These are phyloP conservation scores for human DNA, from an alignment of 2,113 vertebrate species.

Conservation along the genomic window DNA sequence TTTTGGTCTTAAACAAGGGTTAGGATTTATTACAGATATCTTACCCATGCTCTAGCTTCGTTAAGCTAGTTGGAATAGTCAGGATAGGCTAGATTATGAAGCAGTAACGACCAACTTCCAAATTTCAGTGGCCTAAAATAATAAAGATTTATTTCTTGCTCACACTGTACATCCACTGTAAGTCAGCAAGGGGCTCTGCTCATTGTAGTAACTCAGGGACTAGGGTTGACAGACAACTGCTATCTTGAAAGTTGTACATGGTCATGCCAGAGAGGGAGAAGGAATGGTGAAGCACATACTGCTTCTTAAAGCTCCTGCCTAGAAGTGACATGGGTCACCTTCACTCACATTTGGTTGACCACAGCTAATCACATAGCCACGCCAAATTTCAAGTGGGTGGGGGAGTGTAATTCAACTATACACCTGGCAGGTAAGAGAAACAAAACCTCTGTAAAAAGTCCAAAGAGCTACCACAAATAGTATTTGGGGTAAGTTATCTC, in stretches of 20 bases:
- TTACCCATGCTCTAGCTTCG: background rate
- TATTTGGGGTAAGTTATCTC: background rate
- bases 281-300: background rate
- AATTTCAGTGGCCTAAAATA: background rate
- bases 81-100: background rate
- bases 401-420: background rate
- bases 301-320: background rate
- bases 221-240: background rate
- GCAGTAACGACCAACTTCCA: background rate
- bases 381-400: background rate
- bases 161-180: background rate
- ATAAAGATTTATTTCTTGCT: background rate
- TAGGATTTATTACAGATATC: background rate
- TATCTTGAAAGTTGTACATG: background rate
- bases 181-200: background rate
- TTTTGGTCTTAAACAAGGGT: background rate
- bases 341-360: background rate
- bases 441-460: background rate
- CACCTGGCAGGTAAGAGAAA: background rate
- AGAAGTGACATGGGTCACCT: background rate
- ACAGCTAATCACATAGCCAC: background rate
- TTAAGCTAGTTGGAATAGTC: background rate
- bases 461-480: background rate
- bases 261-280: background rate
- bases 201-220: background rate